Evolutionary conservation across 2,113 vertebrate genomes (phyloP).

Genomic region (Todiramphus saurophagus): DNA sequence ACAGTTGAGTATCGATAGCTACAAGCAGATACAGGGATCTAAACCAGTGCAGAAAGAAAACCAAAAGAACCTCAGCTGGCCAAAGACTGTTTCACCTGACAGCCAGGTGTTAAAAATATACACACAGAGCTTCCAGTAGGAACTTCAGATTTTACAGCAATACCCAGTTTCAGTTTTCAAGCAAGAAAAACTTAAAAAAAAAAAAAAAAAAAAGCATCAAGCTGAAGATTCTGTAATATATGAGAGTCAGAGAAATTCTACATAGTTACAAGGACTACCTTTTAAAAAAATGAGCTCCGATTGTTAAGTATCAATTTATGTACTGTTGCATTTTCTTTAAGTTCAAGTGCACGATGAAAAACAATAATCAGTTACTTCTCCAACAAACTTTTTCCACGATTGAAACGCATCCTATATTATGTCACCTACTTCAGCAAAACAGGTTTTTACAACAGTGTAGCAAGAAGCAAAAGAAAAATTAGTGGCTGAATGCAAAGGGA

Average conservation of each 20-base stretch:
- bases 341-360: not conserved
- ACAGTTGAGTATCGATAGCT: not conserved
- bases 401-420: not conserved
- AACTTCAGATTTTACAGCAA: not conserved
- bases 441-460: not conserved
- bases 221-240: not conserved
- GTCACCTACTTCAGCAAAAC: not conserved
- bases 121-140: not conserved
- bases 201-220: not conserved
- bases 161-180: not conserved
- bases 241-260: not conserved
- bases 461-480: not conserved
- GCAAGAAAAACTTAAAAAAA: not conserved
- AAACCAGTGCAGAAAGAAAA: not conserved
- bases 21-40: not conserved
- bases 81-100: not conserved
- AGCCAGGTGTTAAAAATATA: not conserved
- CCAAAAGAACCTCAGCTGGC: not conserved
- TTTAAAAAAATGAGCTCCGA: not conserved
- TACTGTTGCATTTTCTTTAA: not conserved
- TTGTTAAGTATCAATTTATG: not conserved
- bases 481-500: not conserved
- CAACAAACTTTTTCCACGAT: not conserved
- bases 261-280: fast-evolving
- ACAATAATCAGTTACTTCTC: not conserved